Conservation (phyloP, 1,140 invertebrate species). For the Halesus radiatus region DNA sequence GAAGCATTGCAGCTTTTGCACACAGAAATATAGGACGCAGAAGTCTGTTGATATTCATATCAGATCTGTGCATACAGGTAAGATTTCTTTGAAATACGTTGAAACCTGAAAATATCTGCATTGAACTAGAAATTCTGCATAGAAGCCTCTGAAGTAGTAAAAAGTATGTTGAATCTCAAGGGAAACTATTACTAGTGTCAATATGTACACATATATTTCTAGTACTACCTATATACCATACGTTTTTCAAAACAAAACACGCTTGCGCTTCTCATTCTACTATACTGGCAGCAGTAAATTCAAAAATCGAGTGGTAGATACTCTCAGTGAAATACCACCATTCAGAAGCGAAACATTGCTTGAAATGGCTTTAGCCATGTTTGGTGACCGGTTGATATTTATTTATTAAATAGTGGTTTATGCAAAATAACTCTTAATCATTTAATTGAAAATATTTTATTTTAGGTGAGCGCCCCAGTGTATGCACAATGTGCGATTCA, state of each 20-base stretch:
- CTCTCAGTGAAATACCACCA: too few species aligned
- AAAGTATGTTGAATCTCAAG: too few species aligned
- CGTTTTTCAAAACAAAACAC: not conserved
- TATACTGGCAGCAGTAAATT: not conserved
- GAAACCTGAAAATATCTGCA: too few species aligned
- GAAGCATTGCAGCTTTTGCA: slow-evolving; percentile 65
- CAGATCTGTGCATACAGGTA: slow-evolving; percentile 69
- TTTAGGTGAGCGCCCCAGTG: slow-evolving; percentile 65
- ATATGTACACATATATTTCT: too few species aligned
- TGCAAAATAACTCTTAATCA: too few species aligned
- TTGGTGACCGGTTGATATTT: too few species aligned
- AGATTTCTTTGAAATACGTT: slow-evolving; percentile 35
- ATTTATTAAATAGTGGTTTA: too few species aligned
- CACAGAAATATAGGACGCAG: slow-evolving; percentile 64
- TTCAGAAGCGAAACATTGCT: too few species aligned
- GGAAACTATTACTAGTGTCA: slow-evolving; percentile 2
- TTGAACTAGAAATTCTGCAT: too few species aligned
- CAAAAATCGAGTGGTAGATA: not conserved
- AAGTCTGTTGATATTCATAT: slow-evolving; percentile 67
- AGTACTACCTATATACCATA: too few species aligned
- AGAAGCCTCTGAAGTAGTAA: too few species aligned
- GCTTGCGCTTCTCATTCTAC: not conserved
- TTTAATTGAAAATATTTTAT: not conserved
- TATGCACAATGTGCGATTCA: slow-evolving; percentile 63
- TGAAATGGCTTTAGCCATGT: too few species aligned